Evolutionary conservation across 1,140 invertebrate genomes (phyloP).

Genomic region (Magallana angulata): DNA sequence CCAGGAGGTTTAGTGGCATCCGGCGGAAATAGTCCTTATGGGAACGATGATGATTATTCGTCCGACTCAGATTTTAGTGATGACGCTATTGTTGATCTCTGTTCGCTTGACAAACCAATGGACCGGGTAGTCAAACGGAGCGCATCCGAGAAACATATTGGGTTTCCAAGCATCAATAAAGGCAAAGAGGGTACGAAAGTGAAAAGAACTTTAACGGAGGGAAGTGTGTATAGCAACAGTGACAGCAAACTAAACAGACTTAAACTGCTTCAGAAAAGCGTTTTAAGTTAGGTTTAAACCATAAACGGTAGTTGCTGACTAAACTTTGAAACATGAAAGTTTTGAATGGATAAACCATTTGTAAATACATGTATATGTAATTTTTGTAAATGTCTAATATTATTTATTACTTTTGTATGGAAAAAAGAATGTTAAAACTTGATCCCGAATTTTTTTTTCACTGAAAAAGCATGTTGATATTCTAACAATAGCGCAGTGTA

Average conservation of each 20-base stretch:
- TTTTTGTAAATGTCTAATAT: no score
- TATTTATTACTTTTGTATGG: no score
- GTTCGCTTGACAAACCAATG: slow-evolving; percentile 39
- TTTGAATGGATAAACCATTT: no score
- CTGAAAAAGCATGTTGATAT: no score
- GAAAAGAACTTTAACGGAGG: slow-evolving; percentile 50
- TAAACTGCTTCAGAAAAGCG: slow-evolving; percentile 24
- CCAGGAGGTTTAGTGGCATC: slow-evolving; percentile 58
- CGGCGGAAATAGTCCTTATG: slow-evolving; percentile 55
- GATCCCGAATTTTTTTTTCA: no score
- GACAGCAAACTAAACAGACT: slow-evolving; percentile 77
- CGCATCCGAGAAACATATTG: slow-evolving; percentile 54
- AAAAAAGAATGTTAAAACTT: no score
- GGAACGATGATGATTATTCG: slow-evolving; percentile 19
- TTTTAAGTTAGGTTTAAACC: background rate
- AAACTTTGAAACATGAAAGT: no score
- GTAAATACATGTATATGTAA: no score
- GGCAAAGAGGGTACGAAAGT: slow-evolving; percentile 31
- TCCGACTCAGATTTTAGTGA: slow-evolving; percentile 46
- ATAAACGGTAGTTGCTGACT: no score
- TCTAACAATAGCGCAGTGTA: no score
- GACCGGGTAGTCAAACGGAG: slow-evolving; percentile 40
- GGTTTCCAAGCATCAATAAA: slow-evolving; percentile 52
- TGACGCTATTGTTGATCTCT: slow-evolving; percentile 42
- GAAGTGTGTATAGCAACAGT: slow-evolving; percentile 49